A percentile compares a stretch with the other conserved stretches of the same genome.
phyloP scores from a whole-genome alignment of 1,140 invertebrate species.

The Hermetia illucens region DNA sequence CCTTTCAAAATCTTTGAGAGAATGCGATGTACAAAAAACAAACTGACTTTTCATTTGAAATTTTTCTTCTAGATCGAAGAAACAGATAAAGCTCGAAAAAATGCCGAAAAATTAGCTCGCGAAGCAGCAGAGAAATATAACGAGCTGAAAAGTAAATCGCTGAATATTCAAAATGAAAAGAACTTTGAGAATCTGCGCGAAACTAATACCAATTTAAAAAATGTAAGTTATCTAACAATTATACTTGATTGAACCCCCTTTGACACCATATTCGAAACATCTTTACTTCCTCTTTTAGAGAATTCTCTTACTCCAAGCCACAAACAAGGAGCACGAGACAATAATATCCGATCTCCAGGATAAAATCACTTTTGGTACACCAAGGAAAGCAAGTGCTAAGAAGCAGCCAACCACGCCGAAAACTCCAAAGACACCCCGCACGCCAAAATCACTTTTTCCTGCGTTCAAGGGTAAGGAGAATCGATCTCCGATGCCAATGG shows the following conservation, averaged over 20 bases:
- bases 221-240: constrained; percentile 1
- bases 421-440: constrained; percentile 2
- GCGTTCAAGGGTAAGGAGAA: constrained; percentile 3
- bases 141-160: not conserved
- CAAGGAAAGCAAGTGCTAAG: constrained; percentile 1
- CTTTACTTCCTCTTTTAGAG: constrained; percentile 1
- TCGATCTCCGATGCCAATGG: not conserved
- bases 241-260: not conserved
- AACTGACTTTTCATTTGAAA: not conserved
- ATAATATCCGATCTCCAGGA: constrained; percentile 2
- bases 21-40: not conserved
- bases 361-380: not conserved
- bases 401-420: not conserved
- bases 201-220: constrained; percentile 2
- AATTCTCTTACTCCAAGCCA: constrained; percentile 1
- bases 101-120: constrained; percentile 1
- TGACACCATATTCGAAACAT: not conserved
- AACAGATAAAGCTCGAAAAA: not conserved
- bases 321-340: constrained; percentile 3
- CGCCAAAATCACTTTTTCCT: not conserved
- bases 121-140: constrained; percentile 4
- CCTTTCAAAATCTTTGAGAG: too few relatives aligned
- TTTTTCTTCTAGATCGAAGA: not conserved
- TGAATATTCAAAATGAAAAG: not conserved
- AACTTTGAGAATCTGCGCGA: constrained; percentile 3